Evolutionary conservation across 2,797 vertebrate species (phyloP).

Genomic region (Takifugu ocellatus): DNA sequence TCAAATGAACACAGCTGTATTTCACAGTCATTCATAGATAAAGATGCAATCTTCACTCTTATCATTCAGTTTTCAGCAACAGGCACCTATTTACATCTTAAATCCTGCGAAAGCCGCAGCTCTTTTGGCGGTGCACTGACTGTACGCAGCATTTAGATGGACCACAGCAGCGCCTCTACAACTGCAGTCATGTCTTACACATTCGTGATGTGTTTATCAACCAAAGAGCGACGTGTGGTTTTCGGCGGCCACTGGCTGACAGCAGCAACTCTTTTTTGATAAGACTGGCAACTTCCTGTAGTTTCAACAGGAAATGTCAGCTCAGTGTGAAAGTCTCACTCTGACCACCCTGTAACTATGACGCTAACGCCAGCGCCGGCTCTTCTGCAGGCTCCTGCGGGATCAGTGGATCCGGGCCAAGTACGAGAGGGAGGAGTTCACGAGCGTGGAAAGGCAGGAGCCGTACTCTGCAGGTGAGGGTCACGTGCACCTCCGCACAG

Average conservation of each 20-base stretch:
- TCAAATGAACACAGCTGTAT: no score
- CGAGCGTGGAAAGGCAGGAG: slow-evolving; percentile 82
- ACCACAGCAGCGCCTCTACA: not conserved
- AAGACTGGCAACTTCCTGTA: slow-evolving; percentile 31
- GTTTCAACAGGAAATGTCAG: slow-evolving; percentile 34
- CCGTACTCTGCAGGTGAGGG: slow-evolving; percentile 87
- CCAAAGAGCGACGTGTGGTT: not conserved
- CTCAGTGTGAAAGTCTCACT: slow-evolving; percentile 2
- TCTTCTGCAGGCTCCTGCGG: slow-evolving; percentile 79
- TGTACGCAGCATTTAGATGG: no score
- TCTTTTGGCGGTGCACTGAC: no score
- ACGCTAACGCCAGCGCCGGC: slow-evolving; percentile 1
- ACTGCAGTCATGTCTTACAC: not conserved
- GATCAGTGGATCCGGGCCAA: slow-evolving; percentile 94
- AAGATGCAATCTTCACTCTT: no score
- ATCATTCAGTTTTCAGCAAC: no score
- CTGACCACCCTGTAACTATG: not conserved
- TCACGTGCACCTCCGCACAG: not conserved
- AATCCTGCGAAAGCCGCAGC: no score
- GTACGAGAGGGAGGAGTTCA: slow-evolving; percentile 88
- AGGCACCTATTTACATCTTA: no score
- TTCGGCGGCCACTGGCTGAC: slow-evolving; percentile 13
- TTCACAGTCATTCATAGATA: no score
- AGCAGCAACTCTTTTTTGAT: slow-evolving; percentile 6
- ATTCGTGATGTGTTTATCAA: not conserved